Base-by-base conservation (phyloP, 30 jellyfish, hydroid and myxozoan genomes). In the Chrysaora quinquecirrha region DNA sequence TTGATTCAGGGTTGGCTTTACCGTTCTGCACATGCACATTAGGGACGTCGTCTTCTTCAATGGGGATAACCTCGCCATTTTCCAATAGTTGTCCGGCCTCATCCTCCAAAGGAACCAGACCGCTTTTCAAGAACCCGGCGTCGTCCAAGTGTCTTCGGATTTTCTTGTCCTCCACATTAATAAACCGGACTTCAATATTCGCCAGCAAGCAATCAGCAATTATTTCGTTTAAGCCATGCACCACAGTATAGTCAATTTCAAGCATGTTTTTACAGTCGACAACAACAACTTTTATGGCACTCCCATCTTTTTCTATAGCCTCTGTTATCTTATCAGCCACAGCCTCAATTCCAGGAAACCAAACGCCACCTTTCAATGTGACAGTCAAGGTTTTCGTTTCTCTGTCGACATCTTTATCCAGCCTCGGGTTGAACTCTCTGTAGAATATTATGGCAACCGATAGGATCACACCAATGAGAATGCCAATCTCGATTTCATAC, bases 331-430 rank as follows among this genome's bases (percentile, higher is more conserved):
- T 48, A 35, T 21, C 25, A 7, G 87, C 83, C 3, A 90, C 72
- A 43, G 94, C 43, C 50, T 77, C 94, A 29, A 84, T 64, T 47
- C 96, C 97, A 56, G 97, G 96, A 62, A 72, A 90, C 89, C 93
- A 65, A 14, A 84, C 68, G 66, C 90, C 93, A 14, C 90, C 87
- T 30, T 78, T 74, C 38, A 83, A 18, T 18, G 25, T 24, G 33
- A 84, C 24, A 16, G 64, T 35, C 61, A 83, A 29, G 38, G 38
- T 23, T 16, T 56, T 73, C 18, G 50, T 30, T 29, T 83, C 93
- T 4, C 19, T 56, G 67, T 71, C 83, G 19, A 49, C 0, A 12
- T 11, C 23, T 0, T 35, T 3, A 31, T 34, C 60, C 30, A 68
- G 64, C 76, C 89, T 28, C 64, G 97, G 97, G 28, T 68, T 90